phyloP scores from a whole-genome alignment of 1,140 invertebrate genomes.

The Bombus vancouverensis region DNA sequence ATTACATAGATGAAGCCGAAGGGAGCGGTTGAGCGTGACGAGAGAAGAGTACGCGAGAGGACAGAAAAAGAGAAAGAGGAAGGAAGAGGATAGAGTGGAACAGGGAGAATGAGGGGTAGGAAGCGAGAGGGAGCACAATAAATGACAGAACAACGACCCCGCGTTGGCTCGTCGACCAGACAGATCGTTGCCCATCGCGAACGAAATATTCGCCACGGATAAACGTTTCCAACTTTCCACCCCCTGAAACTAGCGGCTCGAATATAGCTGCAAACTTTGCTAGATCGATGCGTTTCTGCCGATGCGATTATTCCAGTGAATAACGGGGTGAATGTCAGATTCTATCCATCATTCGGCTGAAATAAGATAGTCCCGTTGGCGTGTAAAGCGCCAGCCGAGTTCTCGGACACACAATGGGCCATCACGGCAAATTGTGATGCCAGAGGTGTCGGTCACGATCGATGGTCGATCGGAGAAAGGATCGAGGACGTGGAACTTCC shows the following conservation, averaged over 20 bases:
- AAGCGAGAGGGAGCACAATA: conserved; percentile 52
- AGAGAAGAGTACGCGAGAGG: conserved; percentile 32
- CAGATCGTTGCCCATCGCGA: conserved; percentile 38
- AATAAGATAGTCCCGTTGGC: background rate
- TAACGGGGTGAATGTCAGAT: background rate
- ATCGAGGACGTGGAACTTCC: conserved; percentile 46
- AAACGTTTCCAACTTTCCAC: conserved; percentile 3
- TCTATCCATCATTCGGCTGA: background rate
- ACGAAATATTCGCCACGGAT: conserved; percentile 32
- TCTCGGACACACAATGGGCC: conserved; percentile 30
- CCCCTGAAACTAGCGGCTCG: background rate
- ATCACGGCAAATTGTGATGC: conserved; percentile 37
- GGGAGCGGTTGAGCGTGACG: conserved; percentile 50
- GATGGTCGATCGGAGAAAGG: conserved; percentile 39
- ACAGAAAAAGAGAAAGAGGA: conserved; percentile 30
- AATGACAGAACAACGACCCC: conserved; percentile 68
- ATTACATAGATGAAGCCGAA: conserved; percentile 54
- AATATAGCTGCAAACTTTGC: background rate
- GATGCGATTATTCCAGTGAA: background rate
- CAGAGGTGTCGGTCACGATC: conserved; percentile 21
- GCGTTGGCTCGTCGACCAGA: conserved; percentile 44
- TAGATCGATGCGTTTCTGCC: background rate
- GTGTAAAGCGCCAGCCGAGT: background rate
- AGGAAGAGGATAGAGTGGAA: conserved; percentile 21
- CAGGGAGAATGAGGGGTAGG: conserved; percentile 11